Percentiles rank a stretch among this genome's conserved stretches.
phyloP scores from a whole-genome alignment of 2,113 vertebrate genomes.

The Thamnaconus septentrionalis region DNA sequence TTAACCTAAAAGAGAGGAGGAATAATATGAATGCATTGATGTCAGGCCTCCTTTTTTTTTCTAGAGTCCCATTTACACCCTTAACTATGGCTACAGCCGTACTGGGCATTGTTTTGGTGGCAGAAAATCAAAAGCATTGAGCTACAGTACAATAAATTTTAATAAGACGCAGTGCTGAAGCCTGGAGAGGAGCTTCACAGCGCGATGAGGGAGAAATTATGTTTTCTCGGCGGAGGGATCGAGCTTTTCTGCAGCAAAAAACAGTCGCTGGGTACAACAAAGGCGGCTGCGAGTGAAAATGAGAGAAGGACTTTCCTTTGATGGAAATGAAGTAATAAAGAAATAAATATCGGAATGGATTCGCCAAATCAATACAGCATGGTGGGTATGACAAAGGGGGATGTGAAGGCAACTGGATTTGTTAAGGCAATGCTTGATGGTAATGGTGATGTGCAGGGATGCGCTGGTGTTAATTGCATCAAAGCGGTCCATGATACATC shows the following conservation, averaged over 20 bases:
- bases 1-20: slow-evolving; percentile 33
- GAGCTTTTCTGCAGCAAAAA: slow-evolving; percentile 48
- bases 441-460: no score
- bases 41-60: slow-evolving; percentile 45
- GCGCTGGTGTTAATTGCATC: no score
- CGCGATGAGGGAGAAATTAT: slow-evolving; percentile 47
- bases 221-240: slow-evolving; percentile 61
- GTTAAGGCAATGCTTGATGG: no score
- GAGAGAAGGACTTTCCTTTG: slow-evolving; percentile 10
- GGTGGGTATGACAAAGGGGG: slow-evolving; percentile 12
- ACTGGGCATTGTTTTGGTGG: slow-evolving; percentile 31
- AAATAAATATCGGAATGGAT: slow-evolving; percentile 42
- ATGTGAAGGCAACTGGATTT: no score
- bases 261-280: slow-evolving; percentile 52
- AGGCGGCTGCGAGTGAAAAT: slow-evolving; percentile 37
- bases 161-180: slow-evolving; percentile 31
- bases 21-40: slow-evolving; percentile 44
- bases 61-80: slow-evolving; percentile 39
- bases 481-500: no score
- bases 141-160: slow-evolving; percentile 43
- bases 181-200: slow-evolving; percentile 28
- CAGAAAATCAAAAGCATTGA: slow-evolving; percentile 42
- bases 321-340: slow-evolving; percentile 9
- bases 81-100: slow-evolving; percentile 26
- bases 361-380: slow-evolving; percentile 36